phyloP scores from a whole-genome alignment of 2,888 invertebrate species.

The Ecliptopera silaceata region DNA sequence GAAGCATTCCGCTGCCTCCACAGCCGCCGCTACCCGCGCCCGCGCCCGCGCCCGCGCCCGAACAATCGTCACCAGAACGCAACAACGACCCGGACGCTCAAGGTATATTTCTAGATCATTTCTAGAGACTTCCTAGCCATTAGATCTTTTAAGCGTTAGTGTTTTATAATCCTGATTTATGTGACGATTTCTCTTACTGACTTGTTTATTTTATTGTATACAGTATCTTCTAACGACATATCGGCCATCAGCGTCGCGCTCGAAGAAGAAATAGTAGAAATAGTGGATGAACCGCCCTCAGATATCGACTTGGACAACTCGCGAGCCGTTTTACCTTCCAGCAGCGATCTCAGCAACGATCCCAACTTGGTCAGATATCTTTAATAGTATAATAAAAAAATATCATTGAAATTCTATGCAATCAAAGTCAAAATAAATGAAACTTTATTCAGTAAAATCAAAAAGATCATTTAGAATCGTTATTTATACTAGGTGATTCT shows the following conservation, averaged over 20 bases:
- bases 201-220: neutral
- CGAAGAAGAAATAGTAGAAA: slow-evolving; percentile 51
- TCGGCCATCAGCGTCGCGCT: slow-evolving; percentile 34
- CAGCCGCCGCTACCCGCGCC: neutral
- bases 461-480: no score
- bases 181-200: no score
- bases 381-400: no score
- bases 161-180: no score
- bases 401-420: no score
- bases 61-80: neutral
- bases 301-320: neutral
- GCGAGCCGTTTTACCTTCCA: slow-evolving; percentile 1
- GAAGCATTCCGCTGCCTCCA: neutral
- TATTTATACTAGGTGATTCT: no score
- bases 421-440: no score
- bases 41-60: neutral
- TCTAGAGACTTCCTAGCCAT: no score
- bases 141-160: no score
- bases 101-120: neutral
- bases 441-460: no score
- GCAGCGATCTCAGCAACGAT: slow-evolving; percentile 15
- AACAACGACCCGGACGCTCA: slow-evolving; percentile 13
- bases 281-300: slow-evolving; percentile 20
- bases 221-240: slow-evolving; percentile 19
- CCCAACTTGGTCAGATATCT: slow-evolving; percentile 15